Evolutionary conservation across 2,113 vertebrate species (phyloP), one percentile per base, ranked within the genome.

Genomic region (Barbus barbus): DNA sequence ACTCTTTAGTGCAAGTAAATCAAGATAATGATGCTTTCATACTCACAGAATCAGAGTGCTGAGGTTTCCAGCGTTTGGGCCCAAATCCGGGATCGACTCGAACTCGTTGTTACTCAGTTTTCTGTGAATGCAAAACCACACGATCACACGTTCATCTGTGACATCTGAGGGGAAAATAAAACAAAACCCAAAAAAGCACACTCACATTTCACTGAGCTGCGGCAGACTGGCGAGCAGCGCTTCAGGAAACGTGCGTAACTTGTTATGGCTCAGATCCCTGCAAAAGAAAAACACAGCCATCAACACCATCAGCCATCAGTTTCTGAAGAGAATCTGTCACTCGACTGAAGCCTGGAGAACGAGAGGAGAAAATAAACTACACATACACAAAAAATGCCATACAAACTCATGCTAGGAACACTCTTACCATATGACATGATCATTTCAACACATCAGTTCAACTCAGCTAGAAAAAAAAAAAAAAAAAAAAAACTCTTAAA

Each of bases 191-290:
- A 1, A 84, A 65, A 73, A 22, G 16, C 11, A 13, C 51, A 95
- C 97, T 98, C 94, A 98, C 98, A 99, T 92, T 95, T 98, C 96
- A 87, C 85, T 95, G 51, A 98, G 94, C 90, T 92, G 94, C 11
- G 91, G 93, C 84, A 97, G 95, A 87, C 94, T 94, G 92, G 92
- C 93, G 94, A 96, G 93, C 89, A 96, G 93, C 91, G 90, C 87
- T 80, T 92, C 87, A 84, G 96, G 94, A 88, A 98, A 91, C 90
- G 92, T 94, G 93, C 95, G 95, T 87, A 99, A 91, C 92, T 93
- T 96, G 94, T 98, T 98, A 90, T 98, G 96, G 93, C 97, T 98
- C 91, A 99, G 92, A 89, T 98, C 96, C 91, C 98, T 99, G 89
- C 3, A 36, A 22, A 71, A 31, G 24, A 89, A 38, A 84, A 77